phyloP scores from a whole-genome alignment of 2,797 vertebrate species.

The Arnoldichthys spilopterus region DNA sequence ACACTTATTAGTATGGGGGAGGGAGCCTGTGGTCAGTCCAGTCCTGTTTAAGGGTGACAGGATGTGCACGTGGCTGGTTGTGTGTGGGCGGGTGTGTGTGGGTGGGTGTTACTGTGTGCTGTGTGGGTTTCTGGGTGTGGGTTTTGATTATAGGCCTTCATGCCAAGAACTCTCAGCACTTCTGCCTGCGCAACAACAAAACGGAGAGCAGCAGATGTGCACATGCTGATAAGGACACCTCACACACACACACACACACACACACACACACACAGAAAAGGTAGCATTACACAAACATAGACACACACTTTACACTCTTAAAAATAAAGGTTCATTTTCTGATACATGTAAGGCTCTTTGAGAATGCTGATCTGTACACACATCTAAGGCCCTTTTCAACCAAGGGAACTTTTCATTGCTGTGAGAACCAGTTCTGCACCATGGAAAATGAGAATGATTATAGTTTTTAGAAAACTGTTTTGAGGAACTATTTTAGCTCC shows the following conservation, averaged over 20 bases:
- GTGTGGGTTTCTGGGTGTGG: conserved; percentile 75
- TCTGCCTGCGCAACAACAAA: conserved; percentile 65
- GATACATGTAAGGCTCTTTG: too few species aligned
- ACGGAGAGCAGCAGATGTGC: conserved; percentile 63
- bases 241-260: not conserved
- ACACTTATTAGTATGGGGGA: conserved; percentile 39
- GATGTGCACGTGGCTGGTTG: conserved; percentile 57
- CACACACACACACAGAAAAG: not conserved
- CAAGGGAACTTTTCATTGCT: too few species aligned
- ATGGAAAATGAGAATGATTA: too few species aligned
- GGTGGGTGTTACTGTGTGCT: conserved; percentile 64
- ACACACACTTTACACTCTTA: not conserved
- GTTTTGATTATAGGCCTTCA: conserved; percentile 73
- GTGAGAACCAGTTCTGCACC: too few species aligned
- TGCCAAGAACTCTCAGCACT: conserved; percentile 68
- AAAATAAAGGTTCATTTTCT: not conserved
- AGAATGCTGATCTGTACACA: too few species aligned
- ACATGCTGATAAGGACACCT: conserved; percentile 42
- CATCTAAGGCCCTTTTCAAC: too few species aligned
- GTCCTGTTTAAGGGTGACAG: conserved; percentile 56
- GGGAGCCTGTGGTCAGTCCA: conserved; percentile 52
- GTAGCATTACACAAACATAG: conserved; percentile 6
- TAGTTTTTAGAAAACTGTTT: too few species aligned
- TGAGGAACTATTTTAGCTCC: too few species aligned
- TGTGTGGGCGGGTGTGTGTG: conserved; percentile 56